Conservation (phyloP, 2,113 vertebrate genomes). For the Synodontis membranacea region DNA sequence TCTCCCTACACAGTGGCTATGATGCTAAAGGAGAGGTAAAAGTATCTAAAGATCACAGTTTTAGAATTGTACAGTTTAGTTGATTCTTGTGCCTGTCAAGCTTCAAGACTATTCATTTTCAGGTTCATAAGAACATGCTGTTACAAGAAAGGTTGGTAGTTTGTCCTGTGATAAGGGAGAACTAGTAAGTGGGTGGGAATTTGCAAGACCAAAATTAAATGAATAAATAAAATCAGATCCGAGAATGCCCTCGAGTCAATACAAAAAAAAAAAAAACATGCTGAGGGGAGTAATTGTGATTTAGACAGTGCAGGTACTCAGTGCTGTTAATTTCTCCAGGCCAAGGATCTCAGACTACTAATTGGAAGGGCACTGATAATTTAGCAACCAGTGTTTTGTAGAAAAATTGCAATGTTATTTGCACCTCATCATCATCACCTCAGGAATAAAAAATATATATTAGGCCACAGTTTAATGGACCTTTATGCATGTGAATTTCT, state of each 20-base stretch:
- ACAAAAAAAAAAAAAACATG: background rate
- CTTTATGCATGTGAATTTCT: background rate
- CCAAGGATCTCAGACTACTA: background rate
- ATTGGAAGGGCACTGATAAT: background rate
- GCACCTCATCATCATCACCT: background rate
- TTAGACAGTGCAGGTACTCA: background rate
- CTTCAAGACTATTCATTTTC: background rate
- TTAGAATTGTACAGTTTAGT: too few species aligned
- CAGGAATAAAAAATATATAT: background rate
- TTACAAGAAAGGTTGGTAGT: background rate
- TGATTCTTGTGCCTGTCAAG: background rate
- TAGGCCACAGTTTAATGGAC: background rate
- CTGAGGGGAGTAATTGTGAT: background rate
- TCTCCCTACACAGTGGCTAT: background rate
- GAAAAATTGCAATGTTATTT: background rate
- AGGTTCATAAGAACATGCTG: background rate
- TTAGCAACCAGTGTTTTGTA: background rate
- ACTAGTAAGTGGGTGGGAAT: too few species aligned
- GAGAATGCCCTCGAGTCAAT: background rate
- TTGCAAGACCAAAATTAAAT: too few species aligned
- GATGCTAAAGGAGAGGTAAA: background rate
- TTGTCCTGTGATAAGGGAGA: too few species aligned
- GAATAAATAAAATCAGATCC: background rate
- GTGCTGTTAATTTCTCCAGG: background rate
- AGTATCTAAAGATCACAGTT: background rate